Percentiles rank a stretch among this genome's conserved stretches.
phyloP scores from a whole-genome alignment of 2,113 vertebrate genomes.

The Pseudois nayaur region DNA sequence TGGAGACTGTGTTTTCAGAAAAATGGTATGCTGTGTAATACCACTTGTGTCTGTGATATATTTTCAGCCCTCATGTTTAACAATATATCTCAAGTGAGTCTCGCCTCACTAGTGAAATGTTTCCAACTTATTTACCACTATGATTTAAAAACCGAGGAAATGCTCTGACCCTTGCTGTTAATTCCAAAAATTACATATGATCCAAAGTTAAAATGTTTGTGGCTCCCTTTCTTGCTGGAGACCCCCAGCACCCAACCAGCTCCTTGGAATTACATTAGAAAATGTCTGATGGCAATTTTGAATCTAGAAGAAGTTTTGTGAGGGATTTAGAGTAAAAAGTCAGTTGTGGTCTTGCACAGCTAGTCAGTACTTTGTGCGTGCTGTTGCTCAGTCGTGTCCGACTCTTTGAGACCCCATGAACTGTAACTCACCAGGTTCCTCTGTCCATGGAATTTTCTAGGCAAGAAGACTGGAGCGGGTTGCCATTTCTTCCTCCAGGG shows the following conservation, averaged over 20 bases:
- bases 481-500: neutral
- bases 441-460: neutral
- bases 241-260: neutral
- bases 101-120: constrained; percentile 52
- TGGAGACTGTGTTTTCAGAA: constrained; percentile 59
- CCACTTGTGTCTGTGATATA: constrained; percentile 56
- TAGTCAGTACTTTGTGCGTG: neutral
- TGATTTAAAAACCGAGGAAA: constrained; percentile 31
- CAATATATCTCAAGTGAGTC: constrained; percentile 64
- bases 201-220: neutral
- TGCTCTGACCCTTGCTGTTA: constrained; percentile 33
- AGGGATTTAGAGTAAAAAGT: neutral
- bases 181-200: constrained; percentile 46
- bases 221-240: neutral
- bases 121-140: constrained; percentile 56
- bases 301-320: neutral
- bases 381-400: accelerated
- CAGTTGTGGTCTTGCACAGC: neutral
- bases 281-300: constrained; percentile 17
- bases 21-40: constrained; percentile 50
- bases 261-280: neutral
- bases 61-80: constrained; percentile 57
- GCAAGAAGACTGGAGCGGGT: neutral
- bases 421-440: neutral
- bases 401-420: neutral